A percentile compares a stretch with the other conserved stretches of the same genome.
phyloP scores from a whole-genome alignment of 2,797 vertebrate genomes.

The Calcarius lapponicus region DNA sequence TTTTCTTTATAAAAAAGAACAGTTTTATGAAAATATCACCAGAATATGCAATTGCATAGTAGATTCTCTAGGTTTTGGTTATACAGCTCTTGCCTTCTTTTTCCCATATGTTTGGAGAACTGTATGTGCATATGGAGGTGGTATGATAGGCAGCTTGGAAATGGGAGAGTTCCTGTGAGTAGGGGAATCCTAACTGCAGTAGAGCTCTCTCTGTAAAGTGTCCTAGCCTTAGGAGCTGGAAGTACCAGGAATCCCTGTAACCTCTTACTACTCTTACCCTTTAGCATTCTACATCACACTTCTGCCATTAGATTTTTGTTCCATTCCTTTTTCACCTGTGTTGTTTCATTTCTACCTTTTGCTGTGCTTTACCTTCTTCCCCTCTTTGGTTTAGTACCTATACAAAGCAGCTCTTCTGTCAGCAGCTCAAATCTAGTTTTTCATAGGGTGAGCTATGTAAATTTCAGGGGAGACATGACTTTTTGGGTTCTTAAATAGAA shows the following conservation, averaged over 20 bases:
- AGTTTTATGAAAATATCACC: not conserved
- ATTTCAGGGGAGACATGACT: not conserved
- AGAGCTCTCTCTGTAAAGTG: not conserved
- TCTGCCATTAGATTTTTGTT: not conserved
- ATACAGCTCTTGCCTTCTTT: not conserved
- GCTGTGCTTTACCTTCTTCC: not conserved
- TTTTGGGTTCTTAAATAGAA: not conserved
- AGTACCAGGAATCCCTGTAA: not conserved
- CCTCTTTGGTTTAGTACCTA: rapidly evolving
- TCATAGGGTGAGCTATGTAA: not conserved
- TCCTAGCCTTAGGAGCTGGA: not conserved
- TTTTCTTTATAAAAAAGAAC: not conserved
- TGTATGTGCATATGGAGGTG: not conserved
- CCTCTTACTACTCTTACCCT: not conserved
- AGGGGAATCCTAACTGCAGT: not conserved
- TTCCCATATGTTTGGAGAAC: not conserved
- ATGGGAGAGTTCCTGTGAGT: not conserved
- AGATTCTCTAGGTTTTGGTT: not conserved
- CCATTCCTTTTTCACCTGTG: rapidly evolving
- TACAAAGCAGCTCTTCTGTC: not conserved
- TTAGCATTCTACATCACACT: not conserved
- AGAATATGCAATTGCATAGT: not conserved
- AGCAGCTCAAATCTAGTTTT: not conserved
- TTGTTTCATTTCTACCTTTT: not conserved
- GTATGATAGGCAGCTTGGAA: not conserved